phyloP scores from a whole-genome alignment of 2,888 invertebrate genomes.

The Polylopha cassiicola region DNA sequence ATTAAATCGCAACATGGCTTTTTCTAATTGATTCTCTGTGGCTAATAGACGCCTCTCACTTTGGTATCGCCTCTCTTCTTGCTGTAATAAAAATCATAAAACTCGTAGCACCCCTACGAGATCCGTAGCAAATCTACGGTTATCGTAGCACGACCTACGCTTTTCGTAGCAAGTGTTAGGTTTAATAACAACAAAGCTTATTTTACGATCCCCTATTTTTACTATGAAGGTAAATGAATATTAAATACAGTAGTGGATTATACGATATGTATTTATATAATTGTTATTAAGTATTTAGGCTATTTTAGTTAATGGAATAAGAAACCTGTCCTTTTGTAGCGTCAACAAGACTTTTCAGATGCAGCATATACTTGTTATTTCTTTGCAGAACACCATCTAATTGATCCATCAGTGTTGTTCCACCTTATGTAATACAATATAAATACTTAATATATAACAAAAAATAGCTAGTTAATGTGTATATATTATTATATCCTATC shows the following conservation, averaged over 20 bases:
- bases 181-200: too few relatives aligned
- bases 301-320: neutral
- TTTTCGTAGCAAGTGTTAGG: too few relatives aligned
- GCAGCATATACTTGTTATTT: constrained; percentile 42
- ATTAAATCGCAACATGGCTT: constrained; percentile 80
- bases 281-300: neutral
- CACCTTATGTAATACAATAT: constrained; percentile 35
- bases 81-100: too few relatives aligned
- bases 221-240: too few relatives aligned
- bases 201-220: too few relatives aligned
- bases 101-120: too few relatives aligned
- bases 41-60: constrained; percentile 68
- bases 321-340: constrained; percentile 49
- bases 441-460: neutral
- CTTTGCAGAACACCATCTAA: constrained; percentile 48
- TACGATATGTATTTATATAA: neutral
- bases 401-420: constrained; percentile 47
- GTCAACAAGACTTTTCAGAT: constrained; percentile 39
- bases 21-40: constrained; percentile 80
- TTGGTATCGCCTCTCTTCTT: constrained; percentile 47
- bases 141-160: too few relatives aligned
- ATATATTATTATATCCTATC: too few relatives aligned
- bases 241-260: neutral
- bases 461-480: too few relatives aligned
- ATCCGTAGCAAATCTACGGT: too few relatives aligned